Evolutionary conservation across 2,888 invertebrate genomes (phyloP), one percentile per base, ranked within the genome.

Genomic region (Eupelmus urozonus): DNA sequence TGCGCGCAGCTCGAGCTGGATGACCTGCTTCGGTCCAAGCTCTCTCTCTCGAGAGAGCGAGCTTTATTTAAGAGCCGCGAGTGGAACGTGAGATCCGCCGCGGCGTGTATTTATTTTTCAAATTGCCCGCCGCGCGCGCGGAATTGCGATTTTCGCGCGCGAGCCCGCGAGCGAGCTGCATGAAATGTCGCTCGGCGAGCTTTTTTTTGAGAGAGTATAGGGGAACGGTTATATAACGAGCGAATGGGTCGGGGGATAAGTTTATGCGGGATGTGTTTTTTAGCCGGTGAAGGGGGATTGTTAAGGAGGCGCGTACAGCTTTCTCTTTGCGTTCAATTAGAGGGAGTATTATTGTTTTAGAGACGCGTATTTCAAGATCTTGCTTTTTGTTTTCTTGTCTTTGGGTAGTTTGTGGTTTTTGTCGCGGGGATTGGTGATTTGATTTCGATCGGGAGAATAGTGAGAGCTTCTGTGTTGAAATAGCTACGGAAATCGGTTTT

Each of bases 21-120:
- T 65, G 74, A 80, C 70, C 74, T 79, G 51, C 67, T 76, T 62
- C 40, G 29, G 34, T 67, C 62, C 69, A 5, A 40, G 29, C 25
- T 45, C 25, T n/a, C 59, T 76, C 49, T 65, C n/a, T n/a, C n/a
- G n/a, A n/a, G n/a, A n/a, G n/a, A n/a, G n/a, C n/a, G n/a, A n/a
- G n/a, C n/a, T n/a, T n/a, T 65, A 71, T 76, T 65, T 66, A 65
- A 76, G 72, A 70, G 65, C 45, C 16, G 9, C 11, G 16, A 18
- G 25, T 11, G 13, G 57, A 66, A 60, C 53, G 40, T 29, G 23
- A 29, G 45, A 18, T 71, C 27, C 40, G 45, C 60, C 57, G n/a
- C 59, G 20, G 70, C 75, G 27, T 67, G 49, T 77, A 74, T 71
- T 77, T 65, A 70, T 63, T 76, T 70, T 49, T 75, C 57, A 53